Base-by-base conservation (phyloP, 2,113 vertebrate species). In the Ciconia stormi region DNA sequence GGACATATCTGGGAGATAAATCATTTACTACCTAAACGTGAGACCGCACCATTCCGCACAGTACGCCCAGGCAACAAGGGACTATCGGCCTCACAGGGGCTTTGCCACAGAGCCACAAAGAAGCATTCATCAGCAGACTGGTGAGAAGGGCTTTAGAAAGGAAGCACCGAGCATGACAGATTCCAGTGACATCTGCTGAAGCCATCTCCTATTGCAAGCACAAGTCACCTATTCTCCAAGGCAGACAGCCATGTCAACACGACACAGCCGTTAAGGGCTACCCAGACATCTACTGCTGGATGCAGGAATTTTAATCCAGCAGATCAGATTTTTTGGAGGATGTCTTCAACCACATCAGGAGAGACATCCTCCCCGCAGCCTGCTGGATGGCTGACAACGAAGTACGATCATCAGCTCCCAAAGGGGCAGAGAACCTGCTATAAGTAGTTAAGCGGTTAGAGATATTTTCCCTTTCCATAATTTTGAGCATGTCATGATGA, bases 81-180 rank as follows among this genome's bases (percentile, higher is more conserved):
- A 26, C 36, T 13, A 3, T 2, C 0, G 0, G 23, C 27, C 44
- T 38, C 44, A 7, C 5, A 3, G 40, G 47, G 56, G 65, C 49
- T 71, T 25, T 58, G 90, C 49, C 36, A 38, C 2, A 4, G 20
- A 1, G 4, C 30, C 36, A 16, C 8, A 25, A 32, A 47, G 46
- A 13, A 47, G 38, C n/a, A 8, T 4, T 11, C n/a, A 10, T 32
- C 52, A 29, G 34, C 13, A 49, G 7, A 10, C 2, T 5, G 34
- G 13, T 8, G 62, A 73, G 40, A 56, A 32, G 53, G 30, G 23
- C n/a, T 21, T 22, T 10, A 29, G 59, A 16, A 40, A 69, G 56
- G 56, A 63, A 46, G 29, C 12, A 10, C 19, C 0, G 4, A 46
- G 52, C 5, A 12, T 0, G 6, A 32, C 1, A 32, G 7, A 8